Evolutionary conservation across 2,888 invertebrate species (phyloP).

Genomic region (Marronus borbonicus): DNA sequence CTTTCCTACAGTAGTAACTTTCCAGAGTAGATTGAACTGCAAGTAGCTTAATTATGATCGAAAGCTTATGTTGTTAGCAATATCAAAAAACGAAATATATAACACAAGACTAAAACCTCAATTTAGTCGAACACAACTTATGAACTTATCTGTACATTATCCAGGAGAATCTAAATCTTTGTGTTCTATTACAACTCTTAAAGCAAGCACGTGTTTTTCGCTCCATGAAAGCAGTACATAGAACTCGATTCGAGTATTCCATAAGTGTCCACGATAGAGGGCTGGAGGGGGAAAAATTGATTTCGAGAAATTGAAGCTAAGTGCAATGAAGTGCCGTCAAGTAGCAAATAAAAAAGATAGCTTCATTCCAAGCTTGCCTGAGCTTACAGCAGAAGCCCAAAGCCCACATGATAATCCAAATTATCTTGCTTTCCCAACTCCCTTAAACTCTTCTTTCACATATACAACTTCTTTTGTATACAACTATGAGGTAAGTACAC

Average conservation of each 20-base stretch:
- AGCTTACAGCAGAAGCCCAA: constrained; percentile 65
- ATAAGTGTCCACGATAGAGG: constrained; percentile 42
- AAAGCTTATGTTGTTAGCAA: no score
- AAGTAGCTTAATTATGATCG: no score
- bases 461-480: constrained; percentile 36
- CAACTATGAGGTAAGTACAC: constrained; percentile 15
- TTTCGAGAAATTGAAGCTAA: constrained; percentile 52
- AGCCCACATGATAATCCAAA: constrained; percentile 58
- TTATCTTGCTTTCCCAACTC: constrained; percentile 49
- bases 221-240: background rate
- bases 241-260: background rate
- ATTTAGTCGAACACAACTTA: no score
- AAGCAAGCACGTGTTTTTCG: background rate
- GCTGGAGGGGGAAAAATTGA: constrained; percentile 41
- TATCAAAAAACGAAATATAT: no score
- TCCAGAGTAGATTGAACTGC: no score
- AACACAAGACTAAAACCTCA: no score
- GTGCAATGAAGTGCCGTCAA: constrained; percentile 64
- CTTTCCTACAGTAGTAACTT: no score
- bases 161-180: no score
- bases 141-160: no score
- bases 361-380: constrained; percentile 66
- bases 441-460: constrained; percentile 41
- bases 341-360: constrained; percentile 62
- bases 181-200: constrained; percentile 8